Base-by-base conservation (phyloP, 2,113 vertebrate species). In the Dryoscopus gambensis region DNA sequence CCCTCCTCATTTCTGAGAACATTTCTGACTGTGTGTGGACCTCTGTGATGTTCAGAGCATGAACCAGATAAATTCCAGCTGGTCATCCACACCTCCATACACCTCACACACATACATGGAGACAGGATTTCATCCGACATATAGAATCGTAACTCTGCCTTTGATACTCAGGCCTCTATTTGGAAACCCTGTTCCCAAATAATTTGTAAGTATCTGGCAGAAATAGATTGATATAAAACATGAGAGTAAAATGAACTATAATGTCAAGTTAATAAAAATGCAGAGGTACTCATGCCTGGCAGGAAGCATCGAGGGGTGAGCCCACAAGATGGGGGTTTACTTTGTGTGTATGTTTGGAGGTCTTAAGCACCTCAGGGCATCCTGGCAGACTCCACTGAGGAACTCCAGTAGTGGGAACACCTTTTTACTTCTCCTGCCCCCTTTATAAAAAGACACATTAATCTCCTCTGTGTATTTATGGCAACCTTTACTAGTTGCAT, bases 391-490 rank as follows among this genome's bases (percentile, higher is more conserved):
- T 59, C 42, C 77, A 76, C 2, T 42, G 67, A 89, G 67, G 22
- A 33, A 42, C 21, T 78, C n/a, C 84, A 70, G 56, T 49, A 74
- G 28, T 0, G 0, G 47, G 57, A 84, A 64, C 68, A 93, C 10
- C 39, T 68, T 92, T 78, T 70, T 87, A 67, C 42, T 11, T 73
- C 39, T 89, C 33, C 52, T 83, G 35, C 22, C 40, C 42, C 49
- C 49, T 84, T 75, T 53, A 46, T 46, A 50, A 74, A 86, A 67
- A 37, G 60, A 39, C 25, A 53, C 47, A 50, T 92, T 88, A 59
- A 93, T 93, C 71, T 93, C 49, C 42, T 77, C 85, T 13, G 33
- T 93, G 40, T 91, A 91, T 93, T 95, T 95, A 88, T 35, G 44
- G 33, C 88, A 94, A 84, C 53, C 67, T 92, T 92, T 95, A 82